These are phyloP conservation scores for Chymomyza fuscimana DNA, from an alignment of 2,888 invertebrate species.

Conservation along the genomic window DNA sequence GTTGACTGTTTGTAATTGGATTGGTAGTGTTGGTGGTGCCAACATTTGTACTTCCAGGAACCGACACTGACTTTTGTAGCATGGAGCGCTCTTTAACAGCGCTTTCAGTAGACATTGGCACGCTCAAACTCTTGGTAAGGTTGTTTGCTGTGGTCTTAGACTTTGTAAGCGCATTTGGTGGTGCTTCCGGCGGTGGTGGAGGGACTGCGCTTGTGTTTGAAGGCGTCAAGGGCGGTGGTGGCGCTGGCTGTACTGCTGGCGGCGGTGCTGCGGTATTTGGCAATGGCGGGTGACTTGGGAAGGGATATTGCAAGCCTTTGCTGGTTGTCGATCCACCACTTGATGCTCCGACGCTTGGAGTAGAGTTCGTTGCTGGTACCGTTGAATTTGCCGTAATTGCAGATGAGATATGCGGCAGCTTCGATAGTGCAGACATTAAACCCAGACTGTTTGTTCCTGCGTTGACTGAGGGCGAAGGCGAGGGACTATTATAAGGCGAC, in stretches of 20 bases:
- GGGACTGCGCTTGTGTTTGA: constrained; percentile 36
- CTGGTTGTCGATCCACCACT: constrained; percentile 54
- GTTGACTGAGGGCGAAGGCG: constrained; percentile 77
- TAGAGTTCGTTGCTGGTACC: constrained; percentile 19
- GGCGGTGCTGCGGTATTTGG: constrained; percentile 78
- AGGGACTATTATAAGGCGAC: constrained; percentile 79
- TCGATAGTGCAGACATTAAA: background rate
- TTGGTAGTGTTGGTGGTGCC: constrained; percentile 68
- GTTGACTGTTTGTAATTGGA: constrained; percentile 20
- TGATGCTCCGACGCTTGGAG: constrained; percentile 18
- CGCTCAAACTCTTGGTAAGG: constrained; percentile 78
- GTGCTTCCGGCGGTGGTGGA: constrained; percentile 36
- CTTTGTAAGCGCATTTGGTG: constrained; percentile 64
- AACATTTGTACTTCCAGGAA: constrained; percentile 79
- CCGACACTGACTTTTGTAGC: constrained; percentile 77
- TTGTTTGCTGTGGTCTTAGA: constrained; percentile 70
- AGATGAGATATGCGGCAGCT: constrained; percentile 11
- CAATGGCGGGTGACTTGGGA: constrained; percentile 87
- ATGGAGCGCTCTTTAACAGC: constrained; percentile 35
- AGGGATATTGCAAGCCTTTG: constrained; percentile 86
- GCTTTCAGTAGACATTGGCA: constrained; percentile 54
- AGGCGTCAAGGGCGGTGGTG: constrained; percentile 55
- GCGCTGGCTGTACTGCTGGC: constrained; percentile 68
- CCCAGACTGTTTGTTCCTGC: constrained; percentile 27
- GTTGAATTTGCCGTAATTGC: constrained; percentile 12